Evolutionary conservation across 2,888 invertebrate species (phyloP).

Genomic region (Drosophila anomelani): DNA sequence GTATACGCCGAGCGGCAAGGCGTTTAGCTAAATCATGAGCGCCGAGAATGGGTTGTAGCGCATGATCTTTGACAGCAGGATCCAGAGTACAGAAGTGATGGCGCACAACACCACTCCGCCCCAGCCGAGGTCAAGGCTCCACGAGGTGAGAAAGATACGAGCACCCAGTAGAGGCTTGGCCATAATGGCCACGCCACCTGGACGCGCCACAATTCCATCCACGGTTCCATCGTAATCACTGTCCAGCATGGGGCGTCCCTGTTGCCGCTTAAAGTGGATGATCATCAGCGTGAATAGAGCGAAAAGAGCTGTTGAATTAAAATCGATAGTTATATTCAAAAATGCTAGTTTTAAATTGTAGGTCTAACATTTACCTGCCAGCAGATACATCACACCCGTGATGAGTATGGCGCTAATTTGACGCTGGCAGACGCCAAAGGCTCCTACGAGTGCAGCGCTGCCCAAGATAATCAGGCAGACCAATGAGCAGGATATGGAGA

Average conservation of each 20-base stretch:
- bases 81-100: constrained; percentile 93
- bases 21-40: constrained; percentile 87
- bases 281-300: constrained; percentile 96
- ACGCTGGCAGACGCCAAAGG: constrained; percentile 94
- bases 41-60: constrained; percentile 93
- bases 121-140: constrained; percentile 94
- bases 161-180: constrained; percentile 88
- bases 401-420: constrained; percentile 97
- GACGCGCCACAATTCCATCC: constrained; percentile 89
- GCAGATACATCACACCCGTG: constrained; percentile 96
- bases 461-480: constrained; percentile 95
- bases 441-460: constrained; percentile 94
- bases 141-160: constrained; percentile 90
- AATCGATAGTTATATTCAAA: neutral
- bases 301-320: constrained; percentile 89
- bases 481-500: constrained; percentile 96
- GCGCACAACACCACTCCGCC: constrained; percentile 93
- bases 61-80: constrained; percentile 95
- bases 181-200: constrained; percentile 85
- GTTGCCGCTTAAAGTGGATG: constrained; percentile 95
- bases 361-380: constrained; percentile 90
- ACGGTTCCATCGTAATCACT: constrained; percentile 88
- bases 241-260: constrained; percentile 87
- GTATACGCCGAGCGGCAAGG: constrained; percentile 77
- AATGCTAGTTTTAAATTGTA: neutral